Evolutionary conservation across 2,888 invertebrate species (phyloP).

Genomic region (Anodontia alba): DNA sequence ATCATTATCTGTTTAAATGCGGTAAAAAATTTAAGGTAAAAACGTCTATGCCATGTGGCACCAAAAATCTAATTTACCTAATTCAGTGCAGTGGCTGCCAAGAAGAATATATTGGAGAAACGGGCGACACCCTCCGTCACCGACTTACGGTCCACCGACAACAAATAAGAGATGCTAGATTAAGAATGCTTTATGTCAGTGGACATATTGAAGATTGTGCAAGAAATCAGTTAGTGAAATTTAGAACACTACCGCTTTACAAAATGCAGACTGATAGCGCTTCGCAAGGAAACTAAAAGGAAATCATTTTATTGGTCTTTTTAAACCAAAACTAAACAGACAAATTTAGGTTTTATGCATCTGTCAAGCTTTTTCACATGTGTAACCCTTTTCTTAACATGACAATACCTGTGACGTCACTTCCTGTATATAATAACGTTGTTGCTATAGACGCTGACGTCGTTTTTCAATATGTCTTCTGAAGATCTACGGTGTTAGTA

Average conservation of each 20-base stretch:
- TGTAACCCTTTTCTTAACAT: too few species aligned
- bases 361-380: too few species aligned
- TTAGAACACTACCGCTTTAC: neutral
- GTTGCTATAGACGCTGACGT: too few species aligned
- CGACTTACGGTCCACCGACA: neutral
- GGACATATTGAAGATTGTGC: neutral
- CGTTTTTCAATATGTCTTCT: too few species aligned
- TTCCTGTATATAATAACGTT: too few species aligned
- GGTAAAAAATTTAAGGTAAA: neutral
- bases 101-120: slow-evolving; percentile 10
- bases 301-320: neutral
- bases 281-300: neutral
- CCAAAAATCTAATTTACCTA: neutral
- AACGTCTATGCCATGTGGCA: neutral
- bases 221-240: neutral
- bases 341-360: too few species aligned
- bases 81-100: neutral
- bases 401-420: too few species aligned
- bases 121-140: neutral
- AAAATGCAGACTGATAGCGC: slow-evolving; percentile 2
- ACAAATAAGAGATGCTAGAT: neutral
- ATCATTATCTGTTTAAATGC: neutral
- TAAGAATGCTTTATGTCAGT: slow-evolving; percentile 4
- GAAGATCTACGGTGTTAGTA: too few species aligned
- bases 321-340: too few species aligned